phyloP scores from a whole-genome alignment of 2,113 vertebrate genomes.

The Pelobates fuscus region DNA sequence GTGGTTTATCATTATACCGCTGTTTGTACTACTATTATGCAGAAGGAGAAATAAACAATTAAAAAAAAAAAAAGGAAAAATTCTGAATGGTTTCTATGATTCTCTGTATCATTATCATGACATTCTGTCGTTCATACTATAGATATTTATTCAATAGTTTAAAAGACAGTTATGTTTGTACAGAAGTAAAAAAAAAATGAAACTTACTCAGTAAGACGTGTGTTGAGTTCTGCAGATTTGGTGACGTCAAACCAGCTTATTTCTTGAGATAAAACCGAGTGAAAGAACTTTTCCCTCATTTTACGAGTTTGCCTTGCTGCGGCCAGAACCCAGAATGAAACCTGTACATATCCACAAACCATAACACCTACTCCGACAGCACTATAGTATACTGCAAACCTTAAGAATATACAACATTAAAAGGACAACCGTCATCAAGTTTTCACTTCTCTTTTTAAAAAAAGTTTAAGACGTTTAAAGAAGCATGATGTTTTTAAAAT shows the following conservation, averaged over 20 bases:
- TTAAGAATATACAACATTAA: slow-evolving; percentile 52
- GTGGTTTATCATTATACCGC: no score
- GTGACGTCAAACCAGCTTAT: slow-evolving; percentile 83
- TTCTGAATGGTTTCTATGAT: no score
- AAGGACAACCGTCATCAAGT: no score
- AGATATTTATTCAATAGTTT: no score
- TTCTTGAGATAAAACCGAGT: slow-evolving; percentile 79
- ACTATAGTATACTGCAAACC: slow-evolving; percentile 75
- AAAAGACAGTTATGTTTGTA: no score
- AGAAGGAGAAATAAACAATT: no score
- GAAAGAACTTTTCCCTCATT: slow-evolving; percentile 78
- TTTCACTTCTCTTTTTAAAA: no score
- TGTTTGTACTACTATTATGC: no score
- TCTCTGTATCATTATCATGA: no score
- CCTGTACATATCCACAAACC: slow-evolving; percentile 78
- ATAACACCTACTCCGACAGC: slow-evolving; percentile 74
- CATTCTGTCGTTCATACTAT: no score
- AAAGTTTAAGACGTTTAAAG: not conserved
- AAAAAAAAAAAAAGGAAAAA: no score
- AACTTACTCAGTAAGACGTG: slow-evolving; percentile 78
- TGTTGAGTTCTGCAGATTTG: slow-evolving; percentile 78
- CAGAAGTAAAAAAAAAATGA: not conserved
- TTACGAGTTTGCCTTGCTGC: slow-evolving; percentile 77
- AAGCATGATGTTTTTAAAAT: not conserved
- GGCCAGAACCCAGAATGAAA: slow-evolving; percentile 78